Evolutionary conservation across 2,888 invertebrate species (phyloP).

Genomic region (Drosophila subquinaria): DNA sequence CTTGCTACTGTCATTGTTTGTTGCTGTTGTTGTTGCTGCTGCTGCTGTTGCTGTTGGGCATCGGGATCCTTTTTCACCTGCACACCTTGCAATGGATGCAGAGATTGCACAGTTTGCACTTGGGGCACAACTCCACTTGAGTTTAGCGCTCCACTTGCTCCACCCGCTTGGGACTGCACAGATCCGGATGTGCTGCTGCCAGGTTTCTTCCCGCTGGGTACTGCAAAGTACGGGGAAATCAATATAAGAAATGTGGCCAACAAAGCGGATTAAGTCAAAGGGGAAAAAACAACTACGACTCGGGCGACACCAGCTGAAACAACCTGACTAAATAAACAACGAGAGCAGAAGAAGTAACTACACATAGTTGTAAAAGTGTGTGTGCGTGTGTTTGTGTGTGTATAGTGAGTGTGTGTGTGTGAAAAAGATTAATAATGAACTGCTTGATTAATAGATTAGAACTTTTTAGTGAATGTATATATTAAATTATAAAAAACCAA

Average conservation of each 20-base stretch:
- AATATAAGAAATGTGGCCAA: conserved; percentile 15
- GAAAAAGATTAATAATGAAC: conserved; percentile 3
- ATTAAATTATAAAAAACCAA: not conserved
- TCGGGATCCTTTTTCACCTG: conserved; percentile 86
- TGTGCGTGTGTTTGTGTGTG: conserved; percentile 14
- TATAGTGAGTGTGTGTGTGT: conserved; percentile 4
- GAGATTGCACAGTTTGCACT: conserved; percentile 84
- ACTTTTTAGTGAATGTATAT: not conserved
- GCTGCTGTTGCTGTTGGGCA: conserved; percentile 79
- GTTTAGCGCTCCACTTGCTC: conserved; percentile 50
- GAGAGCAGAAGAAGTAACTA: conserved; percentile 15
- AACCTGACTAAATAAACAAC: conserved; percentile 31
- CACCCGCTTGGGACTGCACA: conserved; percentile 44
- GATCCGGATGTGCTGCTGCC: conserved; percentile 59
- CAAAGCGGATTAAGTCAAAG: not conserved
- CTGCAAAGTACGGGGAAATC: conserved; percentile 51
- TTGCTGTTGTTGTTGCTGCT: conserved; percentile 75
- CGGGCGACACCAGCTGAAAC: conserved; percentile 40
- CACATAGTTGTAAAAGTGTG: conserved; percentile 5
- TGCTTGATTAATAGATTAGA: conserved; percentile 3
- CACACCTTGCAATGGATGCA: conserved; percentile 84
- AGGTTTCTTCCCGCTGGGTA: conserved; percentile 72
- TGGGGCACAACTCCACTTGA: conserved; percentile 80
- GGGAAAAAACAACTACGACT: conserved; percentile 18
- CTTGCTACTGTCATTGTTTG: conserved; percentile 70